These are phyloP conservation scores for Diorhabda elongata DNA, from an alignment of 1,140 invertebrate species.

Conservation along the genomic window DNA sequence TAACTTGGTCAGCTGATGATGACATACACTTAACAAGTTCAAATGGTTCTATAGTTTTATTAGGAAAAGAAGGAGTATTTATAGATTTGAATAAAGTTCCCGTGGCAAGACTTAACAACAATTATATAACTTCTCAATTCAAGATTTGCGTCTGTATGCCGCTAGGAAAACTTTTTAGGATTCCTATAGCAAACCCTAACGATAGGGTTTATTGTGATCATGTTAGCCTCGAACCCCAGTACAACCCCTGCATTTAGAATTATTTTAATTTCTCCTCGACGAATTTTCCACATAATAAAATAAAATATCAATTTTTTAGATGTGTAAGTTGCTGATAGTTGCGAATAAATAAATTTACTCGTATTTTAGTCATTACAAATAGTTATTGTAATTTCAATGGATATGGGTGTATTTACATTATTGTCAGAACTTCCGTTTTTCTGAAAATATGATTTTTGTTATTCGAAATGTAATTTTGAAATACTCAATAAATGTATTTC, in stretches of 20 bases:
- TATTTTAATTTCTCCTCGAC: not conserved
- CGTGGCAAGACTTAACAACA: constrained; percentile 54
- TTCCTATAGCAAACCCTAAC: constrained; percentile 53
- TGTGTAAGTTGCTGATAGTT: too few relatives aligned
- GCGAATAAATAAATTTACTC: too few relatives aligned
- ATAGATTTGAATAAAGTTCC: constrained; percentile 71
- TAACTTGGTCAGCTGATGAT: constrained; percentile 69
- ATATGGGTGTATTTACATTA: too few relatives aligned
- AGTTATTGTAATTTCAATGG: too few relatives aligned
- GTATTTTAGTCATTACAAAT: too few relatives aligned
- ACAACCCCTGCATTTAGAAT: constrained; percentile 65
- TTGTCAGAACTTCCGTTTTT: too few relatives aligned
- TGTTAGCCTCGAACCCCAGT: constrained; percentile 56
- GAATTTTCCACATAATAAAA: too few relatives aligned
- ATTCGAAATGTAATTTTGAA: too few relatives aligned
- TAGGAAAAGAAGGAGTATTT: constrained; percentile 64
- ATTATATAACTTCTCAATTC: constrained; percentile 58
- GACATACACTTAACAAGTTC: constrained; percentile 74
- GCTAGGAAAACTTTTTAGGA: constrained; percentile 72
- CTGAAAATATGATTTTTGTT: too few relatives aligned
- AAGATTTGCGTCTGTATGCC: constrained; percentile 88
- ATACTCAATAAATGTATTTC: too few relatives aligned
- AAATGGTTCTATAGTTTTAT: constrained; percentile 71
- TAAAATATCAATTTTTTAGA: too few relatives aligned
- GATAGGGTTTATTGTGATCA: constrained; percentile 61